These are phyloP conservation scores for Odocoileus virginianus DNA, from an alignment of 2,113 vertebrate genomes.

Conservation along the genomic window DNA sequence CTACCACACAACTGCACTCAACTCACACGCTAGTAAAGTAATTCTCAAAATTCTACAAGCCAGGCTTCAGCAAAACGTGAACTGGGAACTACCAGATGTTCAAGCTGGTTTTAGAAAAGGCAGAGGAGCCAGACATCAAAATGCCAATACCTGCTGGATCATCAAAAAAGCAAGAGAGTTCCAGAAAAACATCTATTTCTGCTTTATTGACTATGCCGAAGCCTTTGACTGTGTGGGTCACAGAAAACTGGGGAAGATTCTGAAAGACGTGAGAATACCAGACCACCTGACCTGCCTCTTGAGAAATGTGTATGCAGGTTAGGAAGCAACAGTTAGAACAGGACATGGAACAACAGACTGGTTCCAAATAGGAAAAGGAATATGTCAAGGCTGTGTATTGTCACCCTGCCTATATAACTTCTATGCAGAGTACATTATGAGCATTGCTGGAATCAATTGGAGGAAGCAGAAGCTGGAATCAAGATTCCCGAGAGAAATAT, in stretches of 20 bases:
- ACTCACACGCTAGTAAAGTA: not conserved
- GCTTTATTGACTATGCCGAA: not conserved
- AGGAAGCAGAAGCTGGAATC: not conserved
- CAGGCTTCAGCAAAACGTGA: not conserved
- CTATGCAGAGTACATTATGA: not conserved
- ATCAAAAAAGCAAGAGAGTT: not conserved
- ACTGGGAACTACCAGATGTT: not conserved
- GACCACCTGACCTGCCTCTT: not conserved
- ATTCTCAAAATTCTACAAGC: not conserved
- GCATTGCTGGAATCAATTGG: not conserved
- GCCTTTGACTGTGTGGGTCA: not conserved
- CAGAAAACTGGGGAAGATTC: not conserved
- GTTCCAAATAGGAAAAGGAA: not conserved
- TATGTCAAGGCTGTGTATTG: not conserved
- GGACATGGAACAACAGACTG: not conserved
- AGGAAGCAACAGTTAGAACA: not conserved
- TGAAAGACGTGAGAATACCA: not conserved
- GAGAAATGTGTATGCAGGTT: not conserved
- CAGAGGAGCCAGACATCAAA: not conserved
- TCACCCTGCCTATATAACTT: not conserved
- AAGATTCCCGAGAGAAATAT: not conserved
- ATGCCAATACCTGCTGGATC: not conserved
- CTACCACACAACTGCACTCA: not conserved
- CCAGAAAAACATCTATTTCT: not conserved
- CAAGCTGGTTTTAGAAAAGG: not conserved